Evolutionary conservation across 2,113 vertebrate species (phyloP).

Genomic region (Periophthalmodon schlosseri): DNA sequence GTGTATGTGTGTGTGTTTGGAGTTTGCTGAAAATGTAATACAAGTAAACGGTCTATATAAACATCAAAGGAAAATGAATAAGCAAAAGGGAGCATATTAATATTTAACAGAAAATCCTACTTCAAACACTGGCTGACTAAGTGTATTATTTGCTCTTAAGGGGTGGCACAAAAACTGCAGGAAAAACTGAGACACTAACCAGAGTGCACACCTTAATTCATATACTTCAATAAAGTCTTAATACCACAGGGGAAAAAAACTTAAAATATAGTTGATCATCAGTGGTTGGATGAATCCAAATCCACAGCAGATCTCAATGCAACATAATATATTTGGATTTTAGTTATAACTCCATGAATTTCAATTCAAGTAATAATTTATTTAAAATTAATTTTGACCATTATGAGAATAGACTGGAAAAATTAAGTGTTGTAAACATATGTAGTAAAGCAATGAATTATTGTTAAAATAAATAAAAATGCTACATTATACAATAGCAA

Average conservation of each 20-base stretch:
- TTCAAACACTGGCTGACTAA: background rate
- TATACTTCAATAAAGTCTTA: background rate
- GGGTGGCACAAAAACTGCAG: background rate
- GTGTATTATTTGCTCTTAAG: background rate
- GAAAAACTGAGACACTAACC: background rate
- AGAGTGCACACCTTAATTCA: background rate
- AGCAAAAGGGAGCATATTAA: background rate
- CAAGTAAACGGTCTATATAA: background rate
- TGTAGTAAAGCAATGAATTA: too few species aligned
- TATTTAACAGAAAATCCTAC: background rate
- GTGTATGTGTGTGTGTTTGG: conserved; percentile 1
- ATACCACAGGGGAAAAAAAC: too few species aligned
- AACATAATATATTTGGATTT: too few species aligned
- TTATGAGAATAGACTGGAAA: too few species aligned
- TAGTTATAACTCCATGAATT: too few species aligned
- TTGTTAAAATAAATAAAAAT: too few species aligned
- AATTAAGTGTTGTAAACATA: too few species aligned
- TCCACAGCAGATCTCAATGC: too few species aligned
- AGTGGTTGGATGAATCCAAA: background rate
- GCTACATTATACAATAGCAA: too few species aligned
- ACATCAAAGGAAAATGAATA: conserved; percentile 3
- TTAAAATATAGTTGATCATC: background rate
- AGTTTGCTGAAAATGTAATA: background rate
- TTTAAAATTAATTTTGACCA: too few species aligned
- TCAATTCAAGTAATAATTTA: too few species aligned